Conservation (phyloP, 2,797 vertebrate species). For the Anguilla megastoma region DNA sequence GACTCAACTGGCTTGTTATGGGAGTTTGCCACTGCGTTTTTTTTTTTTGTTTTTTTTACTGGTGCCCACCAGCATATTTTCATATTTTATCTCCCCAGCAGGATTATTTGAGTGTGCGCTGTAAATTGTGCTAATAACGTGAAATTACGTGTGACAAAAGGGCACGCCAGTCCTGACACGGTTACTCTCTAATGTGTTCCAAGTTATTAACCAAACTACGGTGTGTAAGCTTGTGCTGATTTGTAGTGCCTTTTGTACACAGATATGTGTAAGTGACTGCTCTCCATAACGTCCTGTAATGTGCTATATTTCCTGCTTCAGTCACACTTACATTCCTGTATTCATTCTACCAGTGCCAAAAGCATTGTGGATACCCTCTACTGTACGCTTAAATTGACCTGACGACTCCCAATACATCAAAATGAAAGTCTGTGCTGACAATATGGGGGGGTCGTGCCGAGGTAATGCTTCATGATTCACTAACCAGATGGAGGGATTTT, state of each 20-base stretch:
- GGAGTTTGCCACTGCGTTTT: not conserved
- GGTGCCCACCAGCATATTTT: not conserved
- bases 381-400: not conserved
- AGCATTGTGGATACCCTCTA: not conserved
- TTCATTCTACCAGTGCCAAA: not conserved
- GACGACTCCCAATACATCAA: not conserved
- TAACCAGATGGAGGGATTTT: conserved; percentile 13
- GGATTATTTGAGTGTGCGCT: not conserved
- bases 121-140: conserved; percentile 24
- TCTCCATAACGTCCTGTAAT: not conserved
- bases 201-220: conserved; percentile 20
- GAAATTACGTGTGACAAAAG: conserved; percentile 25
- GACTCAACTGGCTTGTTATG: not conserved
- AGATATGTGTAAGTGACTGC: not conserved
- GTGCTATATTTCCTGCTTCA: not conserved
- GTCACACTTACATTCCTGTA: not conserved
- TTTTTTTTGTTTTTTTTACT: not conserved
- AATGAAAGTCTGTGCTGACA: not conserved
- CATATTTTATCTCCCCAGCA: not conserved
- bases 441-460: not conserved
- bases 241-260: not conserved
- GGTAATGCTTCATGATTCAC: not conserved
- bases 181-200: conserved; percentile 26
- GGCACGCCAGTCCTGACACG: conserved; percentile 5
- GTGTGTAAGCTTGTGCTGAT: not conserved